phyloP scores from a whole-genome alignment of 64 coral and sea anemone genomes.

The Pocillopora damicornis region DNA sequence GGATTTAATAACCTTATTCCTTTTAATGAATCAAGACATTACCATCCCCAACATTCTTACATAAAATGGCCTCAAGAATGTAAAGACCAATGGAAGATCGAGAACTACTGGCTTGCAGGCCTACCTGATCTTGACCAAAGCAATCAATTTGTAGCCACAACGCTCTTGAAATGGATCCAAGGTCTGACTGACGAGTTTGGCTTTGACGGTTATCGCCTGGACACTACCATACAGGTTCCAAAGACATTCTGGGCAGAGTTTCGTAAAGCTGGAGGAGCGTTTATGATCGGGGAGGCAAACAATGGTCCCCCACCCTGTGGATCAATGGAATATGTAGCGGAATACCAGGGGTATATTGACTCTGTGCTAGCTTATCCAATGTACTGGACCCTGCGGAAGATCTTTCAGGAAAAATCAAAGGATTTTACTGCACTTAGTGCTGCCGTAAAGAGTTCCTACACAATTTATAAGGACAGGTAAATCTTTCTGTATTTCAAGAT shows the following conservation, averaged over 20 bases:
- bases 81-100: conserved; percentile 58
- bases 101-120: conserved; percentile 76
- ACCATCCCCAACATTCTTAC: conserved; percentile 55
- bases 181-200: conserved; percentile 50
- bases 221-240: conserved; percentile 73
- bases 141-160: conserved; percentile 53
- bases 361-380: conserved; percentile 61
- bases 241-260: conserved; percentile 71
- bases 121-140: conserved; percentile 72
- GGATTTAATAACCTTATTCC: conserved; percentile 35
- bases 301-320: conserved; percentile 68
- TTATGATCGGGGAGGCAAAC: conserved; percentile 74
- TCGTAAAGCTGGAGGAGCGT: conserved; percentile 59
- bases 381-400: conserved; percentile 60
- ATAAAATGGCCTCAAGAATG: conserved; percentile 79
- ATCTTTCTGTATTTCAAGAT: background rate
- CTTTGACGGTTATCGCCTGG: conserved; percentile 68
- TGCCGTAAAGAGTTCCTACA: conserved; percentile 26
- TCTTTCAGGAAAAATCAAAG: conserved; percentile 65
- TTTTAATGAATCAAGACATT: conserved; percentile 62
- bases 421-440: conserved; percentile 50
- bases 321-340: conserved; percentile 40
- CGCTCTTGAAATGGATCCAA: conserved; percentile 54
- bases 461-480: conserved; percentile 60
- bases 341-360: conserved; percentile 52